These are phyloP conservation scores for Cassiopea xamachana DNA, from an alignment of 30 jellyfish, hydroid and myxozoan genomes.

Conservation along the genomic window DNA sequence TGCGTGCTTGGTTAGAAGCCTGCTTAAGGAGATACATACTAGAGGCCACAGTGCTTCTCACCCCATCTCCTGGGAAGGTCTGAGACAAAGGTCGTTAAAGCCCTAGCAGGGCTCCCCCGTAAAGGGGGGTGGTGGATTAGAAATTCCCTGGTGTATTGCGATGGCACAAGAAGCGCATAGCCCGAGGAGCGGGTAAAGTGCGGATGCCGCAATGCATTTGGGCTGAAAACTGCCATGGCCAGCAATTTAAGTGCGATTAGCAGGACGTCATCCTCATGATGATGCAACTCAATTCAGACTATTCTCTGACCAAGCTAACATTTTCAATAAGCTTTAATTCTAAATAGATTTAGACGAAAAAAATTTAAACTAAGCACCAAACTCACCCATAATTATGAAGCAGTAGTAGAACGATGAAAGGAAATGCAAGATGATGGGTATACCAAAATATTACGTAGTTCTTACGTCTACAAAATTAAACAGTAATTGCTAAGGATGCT, in stretches of 20 bases:
- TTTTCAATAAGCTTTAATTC: neutral
- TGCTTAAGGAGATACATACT: conserved; percentile 79
- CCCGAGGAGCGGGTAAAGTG: conserved; percentile 38
- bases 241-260: conserved; percentile 86
- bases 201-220: conserved; percentile 68
- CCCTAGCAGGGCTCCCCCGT: conserved; percentile 83
- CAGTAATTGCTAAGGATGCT: neutral
- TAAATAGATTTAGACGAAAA: neutral
- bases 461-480: conserved; percentile 35
- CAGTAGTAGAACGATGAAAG: conserved; percentile 52
- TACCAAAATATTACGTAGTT: conserved; percentile 71
- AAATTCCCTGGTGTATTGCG: conserved; percentile 67
- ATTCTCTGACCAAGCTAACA: conserved; percentile 77
- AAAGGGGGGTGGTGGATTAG: conserved; percentile 81
- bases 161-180: conserved; percentile 72
- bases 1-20: conserved; percentile 77
- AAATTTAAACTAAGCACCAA: neutral
- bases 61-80: conserved; percentile 88
- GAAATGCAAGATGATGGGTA: conserved; percentile 73
- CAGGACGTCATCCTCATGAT: conserved; percentile 72
- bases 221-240: conserved; percentile 85
- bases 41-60: conserved; percentile 46
- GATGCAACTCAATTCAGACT: conserved; percentile 90
- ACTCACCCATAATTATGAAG: conserved; percentile 75
- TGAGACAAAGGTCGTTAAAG: conserved; percentile 81